Conservation (phyloP, 2,888 invertebrate genomes). For the Rhamphomyia laevipes region DNA sequence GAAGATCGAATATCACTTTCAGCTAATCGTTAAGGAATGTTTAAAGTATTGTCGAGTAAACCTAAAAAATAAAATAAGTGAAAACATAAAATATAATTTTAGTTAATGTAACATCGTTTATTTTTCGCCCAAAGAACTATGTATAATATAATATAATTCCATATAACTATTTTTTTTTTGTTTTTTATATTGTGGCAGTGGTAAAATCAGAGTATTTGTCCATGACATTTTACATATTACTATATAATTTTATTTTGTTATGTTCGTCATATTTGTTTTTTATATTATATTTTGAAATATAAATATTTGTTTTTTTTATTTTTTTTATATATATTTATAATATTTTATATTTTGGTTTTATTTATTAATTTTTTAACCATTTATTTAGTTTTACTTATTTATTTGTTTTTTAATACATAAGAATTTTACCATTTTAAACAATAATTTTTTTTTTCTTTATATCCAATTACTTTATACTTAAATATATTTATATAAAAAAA, state of each 20-base stretch:
- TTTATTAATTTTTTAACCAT: not conserved
- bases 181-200: slow-evolving; percentile 22
- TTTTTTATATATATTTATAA: not conserved
- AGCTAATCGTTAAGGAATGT: no score
- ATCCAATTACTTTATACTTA: not conserved
- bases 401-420: slow-evolving; percentile 6
- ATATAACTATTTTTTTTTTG: not conserved
- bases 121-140: slow-evolving; percentile 39
- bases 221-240: slow-evolving; percentile 20
- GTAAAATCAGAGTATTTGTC: slow-evolving; percentile 26
- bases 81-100: slow-evolving; percentile 24
- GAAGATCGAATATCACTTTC: no score
- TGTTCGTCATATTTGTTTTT: slow-evolving; percentile 14
- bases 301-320: slow-evolving; percentile 3
- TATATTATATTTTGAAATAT: slow-evolving; percentile 7
- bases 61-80: no score
- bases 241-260: slow-evolving; percentile 15
- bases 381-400: slow-evolving; percentile 7
- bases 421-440: slow-evolving; percentile 5
- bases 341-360: not conserved
- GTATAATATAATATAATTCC: slow-evolving; percentile 3
- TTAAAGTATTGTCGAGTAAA: no score
- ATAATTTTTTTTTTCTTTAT: slow-evolving; percentile 1
- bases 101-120: slow-evolving; percentile 34
- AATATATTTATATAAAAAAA: no score